These are phyloP conservation scores for Ips nitidus DNA, from an alignment of 1,140 invertebrate species.

Conservation along the genomic window DNA sequence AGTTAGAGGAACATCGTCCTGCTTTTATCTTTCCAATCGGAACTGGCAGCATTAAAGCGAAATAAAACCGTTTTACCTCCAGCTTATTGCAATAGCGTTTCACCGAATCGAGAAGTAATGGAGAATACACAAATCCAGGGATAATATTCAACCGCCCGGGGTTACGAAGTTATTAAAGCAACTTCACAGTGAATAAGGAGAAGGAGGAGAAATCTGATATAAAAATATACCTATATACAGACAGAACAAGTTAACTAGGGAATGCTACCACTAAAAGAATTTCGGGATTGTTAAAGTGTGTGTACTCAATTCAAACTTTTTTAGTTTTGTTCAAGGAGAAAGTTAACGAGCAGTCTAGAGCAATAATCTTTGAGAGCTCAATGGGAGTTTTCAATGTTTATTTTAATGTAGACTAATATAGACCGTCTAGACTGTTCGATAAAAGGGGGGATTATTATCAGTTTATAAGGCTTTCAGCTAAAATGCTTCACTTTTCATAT, in stretches of 20 bases:
- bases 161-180: constrained; percentile 13
- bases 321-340: background rate
- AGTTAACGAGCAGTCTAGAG: background rate
- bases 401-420: background rate
- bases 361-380: background rate
- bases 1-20: background rate
- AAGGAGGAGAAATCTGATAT: background rate
- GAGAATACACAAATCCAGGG: constrained; percentile 20
- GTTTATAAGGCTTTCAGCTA: no score
- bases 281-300: background rate
- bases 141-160: constrained; percentile 19
- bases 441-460: no score
- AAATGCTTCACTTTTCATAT: no score
- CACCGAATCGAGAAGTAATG: constrained; percentile 16
- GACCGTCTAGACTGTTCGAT: background rate
- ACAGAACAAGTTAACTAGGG: background rate
- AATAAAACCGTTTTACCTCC: constrained; percentile 15
- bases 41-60: background rate
- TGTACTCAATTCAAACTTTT: background rate
- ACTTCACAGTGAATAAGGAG: background rate
- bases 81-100: constrained; percentile 18
- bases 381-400: background rate
- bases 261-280: background rate
- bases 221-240: background rate
- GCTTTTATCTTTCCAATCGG: constrained; percentile 2